Percentiles rank a stretch among this genome's conserved stretches.
phyloP scores from a whole-genome alignment of 2,113 vertebrate genomes.

The Hippopotamus amphibius region DNA sequence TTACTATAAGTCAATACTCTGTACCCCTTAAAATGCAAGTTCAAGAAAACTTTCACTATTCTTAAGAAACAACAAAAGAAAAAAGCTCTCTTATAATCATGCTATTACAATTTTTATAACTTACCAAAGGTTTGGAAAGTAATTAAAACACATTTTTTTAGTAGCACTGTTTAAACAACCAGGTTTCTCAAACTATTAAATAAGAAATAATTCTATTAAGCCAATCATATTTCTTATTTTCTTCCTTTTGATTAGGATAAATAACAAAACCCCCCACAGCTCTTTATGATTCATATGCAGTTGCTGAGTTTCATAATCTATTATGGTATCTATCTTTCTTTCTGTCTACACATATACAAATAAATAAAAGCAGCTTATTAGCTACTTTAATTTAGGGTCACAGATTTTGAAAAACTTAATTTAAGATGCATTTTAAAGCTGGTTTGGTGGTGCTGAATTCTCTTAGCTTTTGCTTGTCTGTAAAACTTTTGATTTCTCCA shows the following conservation, averaged over 20 bases:
- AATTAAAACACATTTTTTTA: neutral
- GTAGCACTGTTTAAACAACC: neutral
- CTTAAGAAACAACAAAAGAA: neutral
- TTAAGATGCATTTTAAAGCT: neutral
- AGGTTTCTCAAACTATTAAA: conserved; percentile 39
- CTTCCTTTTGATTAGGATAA: neutral
- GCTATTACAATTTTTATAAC: neutral
- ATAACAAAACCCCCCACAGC: neutral
- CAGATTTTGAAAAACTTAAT: conserved; percentile 21
- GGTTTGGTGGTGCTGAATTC: neutral
- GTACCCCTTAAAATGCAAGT: neutral
- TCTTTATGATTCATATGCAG: neutral
- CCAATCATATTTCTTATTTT: neutral
- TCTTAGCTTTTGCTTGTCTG: neutral
- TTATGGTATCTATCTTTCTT: neutral
- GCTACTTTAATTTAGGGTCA: neutral
- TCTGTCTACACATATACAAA: neutral
- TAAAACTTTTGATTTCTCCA: neutral
- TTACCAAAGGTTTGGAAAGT: neutral
- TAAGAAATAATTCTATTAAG: neutral
- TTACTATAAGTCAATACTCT: neutral
- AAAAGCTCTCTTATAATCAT: neutral
- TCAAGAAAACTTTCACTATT: neutral
- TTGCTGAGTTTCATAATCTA: neutral
- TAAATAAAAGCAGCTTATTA: conserved; percentile 13